Evolutionary conservation across 2,888 invertebrate species (phyloP).

Genomic region (Cheilosia pagana): DNA sequence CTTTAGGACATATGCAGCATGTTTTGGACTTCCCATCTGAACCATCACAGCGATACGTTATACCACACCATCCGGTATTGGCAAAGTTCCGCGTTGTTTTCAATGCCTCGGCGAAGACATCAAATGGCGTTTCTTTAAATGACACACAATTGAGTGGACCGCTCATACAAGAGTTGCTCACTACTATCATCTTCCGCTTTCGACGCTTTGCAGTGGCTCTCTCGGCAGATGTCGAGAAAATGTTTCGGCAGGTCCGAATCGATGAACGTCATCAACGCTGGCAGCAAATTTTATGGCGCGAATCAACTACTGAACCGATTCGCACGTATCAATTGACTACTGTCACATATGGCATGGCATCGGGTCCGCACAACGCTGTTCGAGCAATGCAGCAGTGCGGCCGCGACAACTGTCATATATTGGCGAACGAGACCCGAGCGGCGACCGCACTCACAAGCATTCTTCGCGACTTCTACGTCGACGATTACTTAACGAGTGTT

Average conservation of each 20-base stretch:
- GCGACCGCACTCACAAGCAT: conserved; percentile 17
- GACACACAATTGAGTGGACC: conserved; percentile 33
- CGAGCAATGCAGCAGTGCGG: conserved; percentile 39
- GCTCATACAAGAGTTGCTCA: conserved; percentile 27
- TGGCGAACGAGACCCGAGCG: conserved; percentile 10
- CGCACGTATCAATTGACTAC: conserved; percentile 70
- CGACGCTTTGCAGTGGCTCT: conserved; percentile 71
- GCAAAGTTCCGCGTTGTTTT: conserved; percentile 31
- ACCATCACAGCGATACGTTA: conserved; percentile 7
- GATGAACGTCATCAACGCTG: conserved; percentile 65
- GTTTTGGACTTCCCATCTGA: background rate
- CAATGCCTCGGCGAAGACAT: conserved; percentile 18
- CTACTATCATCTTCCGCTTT: conserved; percentile 66
- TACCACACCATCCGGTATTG: conserved; percentile 27
- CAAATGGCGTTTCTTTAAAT: conserved; percentile 30
- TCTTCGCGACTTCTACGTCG: conserved; percentile 19
- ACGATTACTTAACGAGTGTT: conserved; percentile 16
- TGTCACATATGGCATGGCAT: conserved; percentile 74
- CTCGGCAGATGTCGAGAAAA: conserved; percentile 75
- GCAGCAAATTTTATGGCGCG: conserved; percentile 76
- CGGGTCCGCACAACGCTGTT: conserved; percentile 54
- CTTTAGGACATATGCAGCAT: conserved; percentile 32
- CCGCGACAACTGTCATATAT: conserved; percentile 14
- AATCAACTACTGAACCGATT: conserved; percentile 58
- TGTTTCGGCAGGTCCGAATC: conserved; percentile 74